Evolutionary conservation across 2,113 vertebrate genomes (phyloP), one percentile per base, ranked within the genome.

Genomic region (Proterorhinus semilunaris): DNA sequence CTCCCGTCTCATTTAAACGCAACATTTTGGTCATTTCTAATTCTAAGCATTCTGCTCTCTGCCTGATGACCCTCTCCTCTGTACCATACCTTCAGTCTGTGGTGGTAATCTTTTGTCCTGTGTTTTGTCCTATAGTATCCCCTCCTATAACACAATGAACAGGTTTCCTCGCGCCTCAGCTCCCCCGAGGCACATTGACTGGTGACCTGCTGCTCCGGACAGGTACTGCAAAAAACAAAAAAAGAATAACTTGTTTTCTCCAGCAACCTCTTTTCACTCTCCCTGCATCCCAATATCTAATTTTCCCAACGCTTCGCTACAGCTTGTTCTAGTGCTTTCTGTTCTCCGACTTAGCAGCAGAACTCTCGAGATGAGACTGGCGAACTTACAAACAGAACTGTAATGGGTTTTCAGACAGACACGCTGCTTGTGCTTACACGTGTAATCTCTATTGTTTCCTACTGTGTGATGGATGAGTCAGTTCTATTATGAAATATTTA

Each of bases 81-180:
- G 27, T 8, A 1, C 2, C 3, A 66, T 66, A 7, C 69, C 47
- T n/a, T 15, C 27, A 51, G 13, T 62, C 6, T n/a, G 10, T 68
- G 17, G 6, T 46, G 46, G 62, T 87, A 78, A 85, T 10, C 46
- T 58, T 69, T 49, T 70, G 6, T 50, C 54, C 36, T 82, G 66
- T 76, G 46, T 72, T 43, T 44, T 67, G 57, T 70, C 67, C 63
- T 17, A 59, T 91, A 94, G 92, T 87, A 76, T 93, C 82, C 91
- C 91, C 58, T 85, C 93, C 71, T 92, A 91, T 88, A 92, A 93
- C 68, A 91, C 92, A 69, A 85, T 92, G 86, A 93, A 90, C 90
- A 92, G 92, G 87, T 95, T 93, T 81, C 93, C 93, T 2, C 84
- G 92, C 68, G 93, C 93, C 83, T 94, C 94, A 50, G 94, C 92